A percentile compares a stretch with the other conserved stretches of the same genome.
Conservation (phyloP, 2,797 vertebrate species). For the Phataginus tetradactyla region DNA sequence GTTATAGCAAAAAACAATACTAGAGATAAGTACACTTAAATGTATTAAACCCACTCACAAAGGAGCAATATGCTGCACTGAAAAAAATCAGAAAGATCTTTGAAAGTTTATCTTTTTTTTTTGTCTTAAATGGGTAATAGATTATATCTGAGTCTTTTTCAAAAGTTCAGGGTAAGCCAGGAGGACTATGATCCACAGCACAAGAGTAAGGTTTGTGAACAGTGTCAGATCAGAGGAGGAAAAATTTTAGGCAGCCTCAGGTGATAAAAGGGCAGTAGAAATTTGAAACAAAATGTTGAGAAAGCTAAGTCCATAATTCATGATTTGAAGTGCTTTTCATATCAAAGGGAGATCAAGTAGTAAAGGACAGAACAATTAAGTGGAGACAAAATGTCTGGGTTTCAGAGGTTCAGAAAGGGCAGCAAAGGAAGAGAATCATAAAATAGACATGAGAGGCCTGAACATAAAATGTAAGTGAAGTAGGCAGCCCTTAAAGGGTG, state of each 20-base stretch:
- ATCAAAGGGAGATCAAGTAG: neutral
- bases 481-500: rapidly evolving
- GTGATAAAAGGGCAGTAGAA: neutral
- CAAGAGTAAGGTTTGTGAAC: neutral
- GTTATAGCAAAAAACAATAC: neutral
- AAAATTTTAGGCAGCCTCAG: neutral
- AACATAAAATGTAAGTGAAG: neutral
- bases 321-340: neutral
- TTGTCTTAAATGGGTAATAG: neutral
- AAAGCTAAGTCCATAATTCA: neutral
- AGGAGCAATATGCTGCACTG: neutral
- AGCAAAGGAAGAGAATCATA: neutral
- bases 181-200: neutral
- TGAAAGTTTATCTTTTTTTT: neutral
- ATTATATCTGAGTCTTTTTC: neutral
- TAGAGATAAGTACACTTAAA: neutral
- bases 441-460: neutral
- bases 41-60: neutral
- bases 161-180: neutral
- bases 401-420: neutral
- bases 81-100: neutral
- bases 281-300: neutral
- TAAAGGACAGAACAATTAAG: neutral
- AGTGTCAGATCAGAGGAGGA: neutral
- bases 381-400: neutral